Conservation (phyloP, 2,888 invertebrate species). For the Mythimna albipuncta region DNA sequence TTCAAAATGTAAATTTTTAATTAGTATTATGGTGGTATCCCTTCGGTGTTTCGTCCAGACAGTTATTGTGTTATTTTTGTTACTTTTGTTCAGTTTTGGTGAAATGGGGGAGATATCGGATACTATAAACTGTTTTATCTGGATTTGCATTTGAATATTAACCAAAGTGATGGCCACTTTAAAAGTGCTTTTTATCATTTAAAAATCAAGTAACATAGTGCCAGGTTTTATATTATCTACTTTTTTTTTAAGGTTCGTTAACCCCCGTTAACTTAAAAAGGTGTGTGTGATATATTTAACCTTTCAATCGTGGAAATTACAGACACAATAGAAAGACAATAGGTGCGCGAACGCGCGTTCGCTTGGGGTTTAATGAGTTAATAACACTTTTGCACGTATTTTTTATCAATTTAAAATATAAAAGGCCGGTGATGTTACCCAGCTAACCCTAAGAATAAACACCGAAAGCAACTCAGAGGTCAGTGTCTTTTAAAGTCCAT, state of each 20-base stretch:
- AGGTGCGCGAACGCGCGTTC: no score
- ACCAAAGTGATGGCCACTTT: conserved; percentile 3
- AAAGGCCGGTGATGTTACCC: no score
- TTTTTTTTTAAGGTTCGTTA: neutral
- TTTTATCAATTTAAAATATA: no score
- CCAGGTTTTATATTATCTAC: neutral
- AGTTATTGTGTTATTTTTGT: conserved; percentile 57
- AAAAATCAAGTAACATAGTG: neutral
- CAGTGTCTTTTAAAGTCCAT: no score
- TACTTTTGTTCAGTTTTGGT: conserved; percentile 30
- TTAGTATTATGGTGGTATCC: conserved; percentile 75
- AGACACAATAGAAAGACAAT: no score
- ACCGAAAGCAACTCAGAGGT: no score
- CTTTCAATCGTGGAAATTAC: no score
- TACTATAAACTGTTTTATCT: conserved; percentile 4
- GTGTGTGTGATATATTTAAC: neutral
- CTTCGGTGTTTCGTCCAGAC: conserved; percentile 56
- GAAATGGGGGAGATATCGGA: conserved; percentile 15
- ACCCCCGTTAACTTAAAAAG: neutral
- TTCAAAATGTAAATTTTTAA: conserved; percentile 89
- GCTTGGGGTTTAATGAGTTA: no score
- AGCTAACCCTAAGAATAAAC: no score
- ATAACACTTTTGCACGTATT: no score
- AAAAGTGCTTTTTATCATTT: conserved; percentile 10
- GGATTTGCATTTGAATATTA: conserved; percentile 12